Conservation (phyloP, 2,797 vertebrate genomes). For the Orientallactaga sibirica region DNA sequence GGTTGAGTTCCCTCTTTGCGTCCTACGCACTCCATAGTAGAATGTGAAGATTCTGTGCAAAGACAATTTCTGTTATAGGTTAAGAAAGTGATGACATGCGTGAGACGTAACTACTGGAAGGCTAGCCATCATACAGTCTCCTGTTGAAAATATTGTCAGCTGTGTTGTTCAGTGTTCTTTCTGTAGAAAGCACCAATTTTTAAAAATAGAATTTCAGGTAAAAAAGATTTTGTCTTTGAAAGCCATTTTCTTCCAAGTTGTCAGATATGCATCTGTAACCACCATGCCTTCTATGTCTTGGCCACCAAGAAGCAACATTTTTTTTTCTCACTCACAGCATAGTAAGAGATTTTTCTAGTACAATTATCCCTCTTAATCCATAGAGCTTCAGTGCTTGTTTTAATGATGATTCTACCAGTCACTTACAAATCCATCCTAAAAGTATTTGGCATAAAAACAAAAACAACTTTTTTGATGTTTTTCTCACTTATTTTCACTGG, state of each 20-base stretch:
- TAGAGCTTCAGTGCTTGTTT: neutral
- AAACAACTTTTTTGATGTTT: neutral
- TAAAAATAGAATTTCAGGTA: neutral
- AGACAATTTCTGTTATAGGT: neutral
- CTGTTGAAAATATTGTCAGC: neutral
- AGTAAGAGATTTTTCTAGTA: neutral
- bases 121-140: neutral
- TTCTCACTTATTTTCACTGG: neutral
- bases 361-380: neutral
- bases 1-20: neutral
- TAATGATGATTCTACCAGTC: neutral
- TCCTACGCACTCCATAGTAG: neutral
- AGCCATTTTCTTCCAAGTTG: conserved; percentile 1
- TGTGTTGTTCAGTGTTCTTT: neutral
- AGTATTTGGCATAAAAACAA: conserved; percentile 24
- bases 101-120: neutral
- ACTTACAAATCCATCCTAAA: conserved; percentile 46
- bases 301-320: neutral
- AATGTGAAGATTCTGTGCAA: neutral
- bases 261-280: neutral
- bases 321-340: neutral
- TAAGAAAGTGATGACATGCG: neutral
- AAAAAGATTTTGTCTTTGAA: conserved; percentile 2
- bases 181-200: neutral
- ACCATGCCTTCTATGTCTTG: neutral